These are phyloP conservation scores for Machimus atricapillus DNA, from an alignment of 2,888 invertebrate genomes.

Conservation along the genomic window DNA sequence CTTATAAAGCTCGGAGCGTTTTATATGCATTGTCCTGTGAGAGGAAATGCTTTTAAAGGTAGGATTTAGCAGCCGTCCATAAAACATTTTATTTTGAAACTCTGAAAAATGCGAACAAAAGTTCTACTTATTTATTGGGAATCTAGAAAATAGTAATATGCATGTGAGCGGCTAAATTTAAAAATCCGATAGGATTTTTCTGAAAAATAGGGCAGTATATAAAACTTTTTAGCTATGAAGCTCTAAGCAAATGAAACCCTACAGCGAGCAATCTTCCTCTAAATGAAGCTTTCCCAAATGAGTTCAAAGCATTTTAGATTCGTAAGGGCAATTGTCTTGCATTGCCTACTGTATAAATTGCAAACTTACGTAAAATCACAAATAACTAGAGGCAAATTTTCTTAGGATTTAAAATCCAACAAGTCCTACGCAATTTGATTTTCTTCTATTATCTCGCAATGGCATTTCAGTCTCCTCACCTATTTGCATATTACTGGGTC, in stretches of 20 bases:
- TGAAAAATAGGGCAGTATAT: no score
- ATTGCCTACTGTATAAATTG: neutral
- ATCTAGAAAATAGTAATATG: neutral
- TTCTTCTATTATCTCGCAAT: neutral
- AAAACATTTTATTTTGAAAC: neutral
- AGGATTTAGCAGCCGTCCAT: neutral
- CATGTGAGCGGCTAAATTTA: no score
- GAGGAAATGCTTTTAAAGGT: neutral
- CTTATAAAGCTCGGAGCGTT: slow-evolving; percentile 41
- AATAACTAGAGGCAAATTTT: neutral
- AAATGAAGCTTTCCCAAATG: neutral
- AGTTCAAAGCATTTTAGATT: neutral
- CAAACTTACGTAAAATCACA: neutral
- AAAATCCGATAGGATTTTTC: no score
- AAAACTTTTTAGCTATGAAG: no score
- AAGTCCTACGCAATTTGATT: neutral
- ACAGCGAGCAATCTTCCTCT: no score
- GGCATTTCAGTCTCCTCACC: neutral
- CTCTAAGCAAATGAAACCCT: no score
- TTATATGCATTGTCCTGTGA: neutral
- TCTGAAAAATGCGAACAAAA: neutral
- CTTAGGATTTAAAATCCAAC: neutral
- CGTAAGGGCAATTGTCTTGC: neutral
- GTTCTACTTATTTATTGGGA: neutral
- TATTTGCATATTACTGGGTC: neutral